phyloP scores from a whole-genome alignment of 2,113 vertebrate species.

The Pogona vitticeps region DNA sequence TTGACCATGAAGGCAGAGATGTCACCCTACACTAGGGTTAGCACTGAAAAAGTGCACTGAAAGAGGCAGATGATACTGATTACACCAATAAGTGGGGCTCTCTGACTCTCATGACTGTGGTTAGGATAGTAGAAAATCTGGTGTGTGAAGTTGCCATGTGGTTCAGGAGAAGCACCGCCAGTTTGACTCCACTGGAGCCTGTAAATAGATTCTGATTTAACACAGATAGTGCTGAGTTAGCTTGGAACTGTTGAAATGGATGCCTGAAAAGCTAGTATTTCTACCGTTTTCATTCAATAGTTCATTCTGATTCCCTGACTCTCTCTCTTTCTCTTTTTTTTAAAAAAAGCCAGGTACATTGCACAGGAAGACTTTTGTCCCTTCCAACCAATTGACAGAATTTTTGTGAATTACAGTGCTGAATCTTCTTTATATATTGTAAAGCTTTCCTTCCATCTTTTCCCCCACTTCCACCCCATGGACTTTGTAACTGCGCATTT shows the following conservation, averaged over 20 bases:
- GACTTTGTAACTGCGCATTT: constrained; percentile 74
- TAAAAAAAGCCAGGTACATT: constrained; percentile 85
- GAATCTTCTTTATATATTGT: constrained; percentile 68
- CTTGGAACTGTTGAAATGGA: constrained; percentile 84
- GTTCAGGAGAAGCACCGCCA: neutral
- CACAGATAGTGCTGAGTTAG: neutral
- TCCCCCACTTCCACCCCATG: constrained; percentile 46
- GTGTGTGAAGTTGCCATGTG: no score
- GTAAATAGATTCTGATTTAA: neutral
- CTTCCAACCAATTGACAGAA: constrained; percentile 73
- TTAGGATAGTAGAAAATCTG: neutral
- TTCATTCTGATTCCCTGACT: constrained; percentile 85
- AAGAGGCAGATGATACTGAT: neutral
- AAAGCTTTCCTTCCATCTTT: constrained; percentile 41
- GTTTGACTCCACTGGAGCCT: neutral
- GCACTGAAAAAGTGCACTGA: neutral
- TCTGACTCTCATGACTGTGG: neutral
- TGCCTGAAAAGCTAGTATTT: constrained; percentile 98
- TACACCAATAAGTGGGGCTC: no score
- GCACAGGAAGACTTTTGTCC: constrained; percentile 91
- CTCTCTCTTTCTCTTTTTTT: constrained; percentile 44
- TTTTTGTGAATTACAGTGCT: constrained; percentile 79
- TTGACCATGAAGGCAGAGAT: neutral
- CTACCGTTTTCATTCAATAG: constrained; percentile 90
- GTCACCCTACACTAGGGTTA: no score